Base-by-base conservation (phyloP, 2,888 invertebrate genomes). In the Nudaria mundana region DNA sequence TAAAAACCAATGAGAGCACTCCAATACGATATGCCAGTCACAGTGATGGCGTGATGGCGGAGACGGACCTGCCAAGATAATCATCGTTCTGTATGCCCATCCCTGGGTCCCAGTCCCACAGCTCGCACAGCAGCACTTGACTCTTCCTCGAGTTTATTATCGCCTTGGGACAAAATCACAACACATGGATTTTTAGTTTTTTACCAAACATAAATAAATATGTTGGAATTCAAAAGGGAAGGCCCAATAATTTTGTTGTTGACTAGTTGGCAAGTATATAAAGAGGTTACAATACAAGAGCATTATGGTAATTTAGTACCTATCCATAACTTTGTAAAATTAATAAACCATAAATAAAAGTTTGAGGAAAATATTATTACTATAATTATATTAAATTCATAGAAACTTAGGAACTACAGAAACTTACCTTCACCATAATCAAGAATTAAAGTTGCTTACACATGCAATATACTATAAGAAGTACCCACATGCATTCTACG, bases 51-150 rank as follows among this genome's bases (percentile, higher is more conserved):
- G n/a, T 57, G 49, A 56, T 59, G 51, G 59, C 59, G 59, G 56
- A 65, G 69, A 84, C 91, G 90, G 91, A 95, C 95, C 95, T 95
- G 91, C 95, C 95, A 85, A 95, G 92, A 82, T 91, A 92, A 91
- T 95, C 95, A 91, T 95, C 94, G 87, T 92, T 92, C 81, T 92
- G 91, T 71, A 93, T 91, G 78, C 94, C 94, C 89, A 95, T 91
- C 67, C 92, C 93, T 66, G 94, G 92, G 90, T 95, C 95, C 92
- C 93, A 95, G 90, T 95, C 95, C 94, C 94, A 95, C 75, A 95
- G 86, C 81, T 93, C 92, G 82, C 94, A 90, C 81, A 90, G 90
- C 82, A 95, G 81, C 89, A 91, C 91, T 90, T 95, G 95, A 75
- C 92, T 91, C 90, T 92, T 91, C 80, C 90, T 90, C 71, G 94